These are phyloP conservation scores for Drosophila rubida DNA, from an alignment of 2,888 invertebrate species.

Conservation along the genomic window DNA sequence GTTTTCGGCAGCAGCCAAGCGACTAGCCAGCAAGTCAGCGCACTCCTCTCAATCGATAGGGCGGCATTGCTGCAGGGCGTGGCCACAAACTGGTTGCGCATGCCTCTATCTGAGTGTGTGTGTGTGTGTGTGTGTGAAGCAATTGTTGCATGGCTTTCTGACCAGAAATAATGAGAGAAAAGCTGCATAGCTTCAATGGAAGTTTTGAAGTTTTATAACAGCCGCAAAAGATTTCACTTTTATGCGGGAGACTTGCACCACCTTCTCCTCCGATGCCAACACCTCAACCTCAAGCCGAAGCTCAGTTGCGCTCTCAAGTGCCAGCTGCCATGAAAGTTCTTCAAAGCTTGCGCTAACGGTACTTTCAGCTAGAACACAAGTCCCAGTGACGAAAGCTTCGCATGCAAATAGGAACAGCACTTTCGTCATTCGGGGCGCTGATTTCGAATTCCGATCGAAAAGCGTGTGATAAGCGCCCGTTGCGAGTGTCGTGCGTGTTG, in stretches of 20 bases:
- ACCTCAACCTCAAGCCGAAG: background rate
- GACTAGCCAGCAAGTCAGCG: conserved; percentile 7
- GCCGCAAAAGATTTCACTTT: conserved; percentile 71
- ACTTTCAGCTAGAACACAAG: background rate
- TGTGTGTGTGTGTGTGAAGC: conserved; percentile 24
- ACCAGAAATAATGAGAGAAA: conserved; percentile 46
- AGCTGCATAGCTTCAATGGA: conserved; percentile 5
- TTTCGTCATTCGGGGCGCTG: background rate
- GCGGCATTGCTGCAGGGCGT: conserved; percentile 22
- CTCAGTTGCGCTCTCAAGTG: conserved; percentile 2
- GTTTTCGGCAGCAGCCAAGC: conserved; percentile 30
- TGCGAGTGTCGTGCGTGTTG: conserved; percentile 22
- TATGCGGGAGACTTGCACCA: conserved; percentile 46
- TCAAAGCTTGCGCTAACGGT: background rate
- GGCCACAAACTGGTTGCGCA: conserved; percentile 42
- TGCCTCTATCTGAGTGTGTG: background rate
- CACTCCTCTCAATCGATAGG: conserved; percentile 22
- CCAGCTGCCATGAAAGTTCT: background rate
- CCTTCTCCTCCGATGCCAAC: background rate
- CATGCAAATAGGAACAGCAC: background rate
- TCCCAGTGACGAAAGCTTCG: background rate
- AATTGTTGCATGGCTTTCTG: conserved; percentile 59
- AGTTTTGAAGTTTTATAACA: conserved; percentile 60
- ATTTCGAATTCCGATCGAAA: conserved; percentile 3
- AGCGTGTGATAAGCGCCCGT: conserved; percentile 23